Evolutionary conservation across 1,140 invertebrate genomes (phyloP), one percentile per base, ranked within the genome.

Genomic region (Cheumatopsyche charites): DNA sequence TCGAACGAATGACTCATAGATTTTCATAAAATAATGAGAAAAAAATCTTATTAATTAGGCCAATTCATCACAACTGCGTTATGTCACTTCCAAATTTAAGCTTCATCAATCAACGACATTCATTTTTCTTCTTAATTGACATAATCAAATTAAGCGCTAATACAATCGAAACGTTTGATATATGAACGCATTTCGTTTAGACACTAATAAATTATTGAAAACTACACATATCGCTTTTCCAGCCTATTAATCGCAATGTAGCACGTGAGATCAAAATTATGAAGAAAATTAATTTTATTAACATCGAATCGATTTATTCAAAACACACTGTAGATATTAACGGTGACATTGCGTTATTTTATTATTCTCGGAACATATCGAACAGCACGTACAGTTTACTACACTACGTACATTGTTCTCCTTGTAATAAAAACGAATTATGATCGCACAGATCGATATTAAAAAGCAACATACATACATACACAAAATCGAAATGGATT

Each of bases 71-170:
- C 47, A 52, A 52, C 47, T 13, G 19, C 47, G 9, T 52, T 15
- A 17, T 15, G 47, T 19, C 19, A 52, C 47, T 9, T 15, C 47
- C 55, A 23, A 25, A 58, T 58, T 58, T 13, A 58, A 58, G 9
- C 3, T 13, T 23, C 19, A 58, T 58, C 25, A 12, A 23, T 58
- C 55, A 58, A 21, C 23, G 55, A 12, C 55, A 58, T 11, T 11
- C 0, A 19, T 58, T 58, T 58, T 36, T 36, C 29, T 36, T 36
- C 29, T 36, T 58, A 58, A 58, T 58, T 58, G 55, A 9, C 55
- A 58, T 58, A 58, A 58, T 58, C 55, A 26, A 58, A 58, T 58
- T 12, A 58, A 58, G 12, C 23, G 25, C 19, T 13, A 58, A 47
- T 47, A 47, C 19, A 52, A 52, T 52, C 47, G 47, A n/a, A 19